A percentile compares a stretch with the other conserved stretches of the same genome.
Conservation (phyloP, 2,797 vertebrate species). For the Syngnathus rostellatus region DNA sequence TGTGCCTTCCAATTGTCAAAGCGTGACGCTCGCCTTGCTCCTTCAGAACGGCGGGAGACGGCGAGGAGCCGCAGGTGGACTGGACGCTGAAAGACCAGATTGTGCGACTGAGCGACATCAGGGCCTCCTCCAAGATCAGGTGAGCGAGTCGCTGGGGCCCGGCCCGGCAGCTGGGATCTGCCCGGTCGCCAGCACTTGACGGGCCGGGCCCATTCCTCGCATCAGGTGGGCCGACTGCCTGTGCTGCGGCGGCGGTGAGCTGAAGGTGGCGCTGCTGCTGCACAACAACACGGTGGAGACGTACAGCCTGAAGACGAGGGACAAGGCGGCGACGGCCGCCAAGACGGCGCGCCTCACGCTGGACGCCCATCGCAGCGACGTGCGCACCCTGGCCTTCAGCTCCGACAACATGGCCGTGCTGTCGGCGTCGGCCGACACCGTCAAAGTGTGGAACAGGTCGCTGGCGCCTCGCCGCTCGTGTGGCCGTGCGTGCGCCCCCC, state of each 20-base stretch:
- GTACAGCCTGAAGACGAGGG: conserved; percentile 66
- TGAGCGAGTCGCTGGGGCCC: conserved; percentile 30
- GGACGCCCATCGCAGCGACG: conserved; percentile 85
- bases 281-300: conserved; percentile 90
- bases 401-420: conserved; percentile 92
- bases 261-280: conserved; percentile 83
- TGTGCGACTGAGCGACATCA: conserved; percentile 75
- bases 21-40: too few relatives aligned
- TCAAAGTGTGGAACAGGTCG: conserved; percentile 98
- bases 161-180: too few relatives aligned
- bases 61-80: conserved; percentile 49
- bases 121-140: conserved; percentile 91
- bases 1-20: too few relatives aligned
- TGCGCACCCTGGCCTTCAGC: conserved; percentile 89
- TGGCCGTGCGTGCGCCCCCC: too few relatives aligned
- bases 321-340: conserved; percentile 56
- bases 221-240: conserved; percentile 82
- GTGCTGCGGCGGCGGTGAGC: conserved; percentile 75
- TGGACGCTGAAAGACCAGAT: conserved; percentile 79
- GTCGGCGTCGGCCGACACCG: conserved; percentile 85
- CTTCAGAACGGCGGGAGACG: conserved; percentile 63
- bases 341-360: conserved; percentile 77
- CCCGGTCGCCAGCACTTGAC: neutral
- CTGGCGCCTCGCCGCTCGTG: too few relatives aligned
- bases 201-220: neutral